Percentiles rank a stretch among this genome's conserved stretches.
These are phyloP conservation scores for Synanceia verrucosa DNA, from an alignment of 2,797 vertebrate genomes.

Conservation along the genomic window DNA sequence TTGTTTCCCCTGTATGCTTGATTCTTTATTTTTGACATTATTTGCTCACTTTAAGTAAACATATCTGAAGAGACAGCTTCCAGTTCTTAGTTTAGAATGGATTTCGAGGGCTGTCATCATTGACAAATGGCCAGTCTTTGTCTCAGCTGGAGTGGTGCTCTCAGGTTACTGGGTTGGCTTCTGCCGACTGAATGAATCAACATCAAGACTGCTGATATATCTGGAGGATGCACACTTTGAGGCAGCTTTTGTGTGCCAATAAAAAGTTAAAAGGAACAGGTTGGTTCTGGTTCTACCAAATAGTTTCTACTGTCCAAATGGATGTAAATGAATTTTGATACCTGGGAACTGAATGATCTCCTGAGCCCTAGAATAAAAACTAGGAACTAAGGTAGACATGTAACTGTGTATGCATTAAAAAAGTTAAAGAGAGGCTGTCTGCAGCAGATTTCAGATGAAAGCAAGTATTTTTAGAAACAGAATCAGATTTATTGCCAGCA, in stretches of 20 bases:
- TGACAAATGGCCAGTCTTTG: slow-evolving; percentile 19
- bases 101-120: background rate
- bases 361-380: background rate
- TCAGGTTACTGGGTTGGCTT: background rate
- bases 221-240: background rate
- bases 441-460: slow-evolving; percentile 10
- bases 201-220: background rate
- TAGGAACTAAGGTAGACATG: background rate
- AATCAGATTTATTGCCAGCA: too few relatives aligned
- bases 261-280: background rate
- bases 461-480: slow-evolving; percentile 9
- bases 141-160: background rate
- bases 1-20: background rate
- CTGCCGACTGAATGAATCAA: background rate
- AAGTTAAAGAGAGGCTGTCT: background rate
- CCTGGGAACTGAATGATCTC: background rate
- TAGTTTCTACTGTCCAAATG: background rate
- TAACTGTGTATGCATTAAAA: background rate
- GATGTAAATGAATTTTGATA: background rate
- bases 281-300: background rate
- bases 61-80: slow-evolving; percentile 16
- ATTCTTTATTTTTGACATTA: slow-evolving; percentile 7
- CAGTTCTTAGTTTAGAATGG: slow-evolving; percentile 1
- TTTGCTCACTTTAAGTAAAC: slow-evolving; percentile 32
- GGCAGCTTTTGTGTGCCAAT: background rate